These are phyloP conservation scores for Scatophagus argus DNA, from an alignment of 2,113 vertebrate species.

Conservation along the genomic window DNA sequence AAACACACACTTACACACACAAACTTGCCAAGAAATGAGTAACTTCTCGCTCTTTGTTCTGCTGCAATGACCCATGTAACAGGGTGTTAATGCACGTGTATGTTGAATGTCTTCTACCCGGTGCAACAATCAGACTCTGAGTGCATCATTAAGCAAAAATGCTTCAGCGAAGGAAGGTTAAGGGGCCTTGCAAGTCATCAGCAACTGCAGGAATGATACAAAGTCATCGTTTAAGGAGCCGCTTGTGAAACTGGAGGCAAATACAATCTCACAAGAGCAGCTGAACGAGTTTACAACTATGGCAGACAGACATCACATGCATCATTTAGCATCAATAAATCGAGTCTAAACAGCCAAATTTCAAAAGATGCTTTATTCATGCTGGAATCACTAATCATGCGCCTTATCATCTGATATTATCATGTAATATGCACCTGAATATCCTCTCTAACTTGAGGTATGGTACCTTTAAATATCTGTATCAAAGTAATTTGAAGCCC, in stretches of 20 bases:
- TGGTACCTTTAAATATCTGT: constrained; percentile 12
- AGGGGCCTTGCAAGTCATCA: constrained; percentile 31
- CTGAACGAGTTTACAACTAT: constrained; percentile 39
- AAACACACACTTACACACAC: constrained; percentile 26
- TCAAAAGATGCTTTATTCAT: neutral
- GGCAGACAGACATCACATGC: constrained; percentile 30
- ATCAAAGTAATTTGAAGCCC: neutral
- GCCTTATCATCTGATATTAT: neutral
- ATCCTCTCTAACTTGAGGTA: neutral
- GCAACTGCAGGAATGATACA: constrained; percentile 31
- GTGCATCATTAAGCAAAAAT: constrained; percentile 70
- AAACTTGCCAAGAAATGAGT: constrained; percentile 52
- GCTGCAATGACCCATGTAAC: constrained; percentile 72
- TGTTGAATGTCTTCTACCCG: constrained; percentile 46
- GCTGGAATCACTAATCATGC: neutral
- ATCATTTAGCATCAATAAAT: constrained; percentile 49
- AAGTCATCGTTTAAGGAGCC: constrained; percentile 45
- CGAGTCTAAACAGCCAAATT: neutral
- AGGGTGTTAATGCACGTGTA: constrained; percentile 61
- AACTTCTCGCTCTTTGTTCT: constrained; percentile 68
- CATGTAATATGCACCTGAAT: neutral
- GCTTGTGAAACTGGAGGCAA: constrained; percentile 19
- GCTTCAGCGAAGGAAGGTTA: constrained; percentile 32
- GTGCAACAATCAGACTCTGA: constrained; percentile 59
- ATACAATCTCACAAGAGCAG: constrained; percentile 40